phyloP scores from a whole-genome alignment of 2,888 invertebrate genomes.

The Theodoxus fluviatilis region DNA sequence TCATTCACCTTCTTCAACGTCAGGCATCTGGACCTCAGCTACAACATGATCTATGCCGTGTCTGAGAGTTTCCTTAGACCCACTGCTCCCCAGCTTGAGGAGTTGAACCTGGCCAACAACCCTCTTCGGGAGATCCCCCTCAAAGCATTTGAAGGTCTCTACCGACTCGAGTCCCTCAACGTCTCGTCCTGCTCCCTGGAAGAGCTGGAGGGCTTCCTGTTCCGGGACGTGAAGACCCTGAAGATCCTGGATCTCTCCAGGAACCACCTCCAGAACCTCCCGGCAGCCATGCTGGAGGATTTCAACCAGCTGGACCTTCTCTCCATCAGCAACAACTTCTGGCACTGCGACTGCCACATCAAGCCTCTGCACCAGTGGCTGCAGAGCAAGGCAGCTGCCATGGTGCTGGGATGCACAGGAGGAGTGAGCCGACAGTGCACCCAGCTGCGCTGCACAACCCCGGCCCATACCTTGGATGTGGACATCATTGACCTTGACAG shows the following conservation, averaged over 20 bases:
- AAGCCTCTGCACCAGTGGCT: constrained; percentile 47
- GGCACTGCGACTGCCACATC: constrained; percentile 54
- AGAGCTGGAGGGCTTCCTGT: constrained; percentile 34
- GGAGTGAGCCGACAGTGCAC: constrained; percentile 33
- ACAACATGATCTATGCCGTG: constrained; percentile 41
- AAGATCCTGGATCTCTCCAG: constrained; percentile 46
- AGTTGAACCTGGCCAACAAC: constrained; percentile 44
- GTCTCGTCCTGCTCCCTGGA: constrained; percentile 45
- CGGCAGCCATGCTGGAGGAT: constrained; percentile 34
- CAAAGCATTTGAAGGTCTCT: constrained; percentile 40
- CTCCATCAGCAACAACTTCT: constrained; percentile 44
- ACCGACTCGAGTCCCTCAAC: constrained; percentile 44
- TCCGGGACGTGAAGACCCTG: constrained; percentile 37
- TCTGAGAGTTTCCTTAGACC: constrained; percentile 38
- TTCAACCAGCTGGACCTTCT: constrained; percentile 36
- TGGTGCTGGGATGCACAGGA: constrained; percentile 34
- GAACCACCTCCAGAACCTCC: constrained; percentile 44
- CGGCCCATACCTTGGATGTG: constrained; percentile 32
- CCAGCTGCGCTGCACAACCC: constrained; percentile 39
- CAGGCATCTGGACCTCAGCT: constrained; percentile 45
- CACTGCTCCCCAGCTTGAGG: constrained; percentile 38
- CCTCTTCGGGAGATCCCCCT: constrained; percentile 38
- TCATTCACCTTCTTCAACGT: constrained; percentile 38
- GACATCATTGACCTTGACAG: constrained; percentile 36
- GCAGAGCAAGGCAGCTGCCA: constrained; percentile 25